Conservation (phyloP, 2,888 invertebrate species). For the Netelia inedita region DNA sequence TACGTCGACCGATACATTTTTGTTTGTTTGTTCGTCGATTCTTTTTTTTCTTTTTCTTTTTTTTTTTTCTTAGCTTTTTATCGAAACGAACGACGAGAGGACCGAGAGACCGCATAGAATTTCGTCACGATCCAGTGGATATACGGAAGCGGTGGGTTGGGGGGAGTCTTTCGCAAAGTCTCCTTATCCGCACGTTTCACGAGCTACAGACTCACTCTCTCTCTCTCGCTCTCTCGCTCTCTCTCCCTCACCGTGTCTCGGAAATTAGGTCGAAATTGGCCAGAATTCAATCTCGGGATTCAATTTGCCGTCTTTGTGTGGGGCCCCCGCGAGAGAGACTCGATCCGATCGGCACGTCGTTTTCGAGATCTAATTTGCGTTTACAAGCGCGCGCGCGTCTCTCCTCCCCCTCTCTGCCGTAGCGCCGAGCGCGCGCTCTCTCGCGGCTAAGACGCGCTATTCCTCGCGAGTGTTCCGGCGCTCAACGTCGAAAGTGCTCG, state of each 20-base stretch:
- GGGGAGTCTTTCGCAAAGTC: conserved; percentile 5
- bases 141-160: neutral
- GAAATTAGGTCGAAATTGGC: conserved; percentile 80
- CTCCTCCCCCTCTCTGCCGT: no score
- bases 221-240: neutral
- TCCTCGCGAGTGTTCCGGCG: neutral
- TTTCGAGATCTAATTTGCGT: conserved; percentile 81
- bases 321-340: conserved; percentile 58
- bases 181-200: neutral
- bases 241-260: conserved; percentile 26
- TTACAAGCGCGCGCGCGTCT: conserved; percentile 67
- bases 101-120: neutral
- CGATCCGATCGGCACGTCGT: conserved; percentile 77
- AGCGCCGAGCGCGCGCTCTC: neutral
- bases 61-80: neutral
- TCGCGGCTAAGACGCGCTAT: conserved; percentile 7
- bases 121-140: neutral
- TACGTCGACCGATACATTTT: neutral
- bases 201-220: neutral
- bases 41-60: neutral
- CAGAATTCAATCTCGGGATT: conserved; percentile 79
- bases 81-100: neutral
- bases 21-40: neutral
- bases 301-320: conserved; percentile 80
- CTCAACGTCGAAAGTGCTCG: neutral